A percentile compares a stretch with the other conserved stretches of the same genome.
Conservation (phyloP, 2,888 invertebrate species). For the Charanyca ferruginea region DNA sequence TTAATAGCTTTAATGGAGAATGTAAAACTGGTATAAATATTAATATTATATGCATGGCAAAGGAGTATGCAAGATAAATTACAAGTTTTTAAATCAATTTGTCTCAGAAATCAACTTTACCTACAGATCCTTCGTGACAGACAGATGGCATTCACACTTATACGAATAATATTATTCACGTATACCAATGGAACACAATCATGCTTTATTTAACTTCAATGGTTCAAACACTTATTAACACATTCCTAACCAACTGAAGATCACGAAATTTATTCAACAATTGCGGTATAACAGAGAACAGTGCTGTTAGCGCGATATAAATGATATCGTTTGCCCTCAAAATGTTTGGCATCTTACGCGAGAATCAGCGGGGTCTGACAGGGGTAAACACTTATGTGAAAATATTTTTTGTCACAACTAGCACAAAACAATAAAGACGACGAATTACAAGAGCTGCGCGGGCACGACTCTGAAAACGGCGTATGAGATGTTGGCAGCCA, state of each 20-base stretch:
- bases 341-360: conserved; percentile 74
- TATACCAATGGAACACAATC: conserved; percentile 19
- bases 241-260: conserved; percentile 75
- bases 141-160: conserved; percentile 37
- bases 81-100: conserved; percentile 47
- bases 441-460: conserved; percentile 70
- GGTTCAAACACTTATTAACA: conserved; percentile 77
- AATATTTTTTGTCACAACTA: conserved; percentile 64
- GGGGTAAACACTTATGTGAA: conserved; percentile 56
- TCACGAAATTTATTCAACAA: conserved; percentile 75
- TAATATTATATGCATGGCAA: conserved; percentile 30
- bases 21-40: conserved; percentile 19
- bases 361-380: conserved; percentile 49
- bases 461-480: conserved; percentile 75
- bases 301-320: conserved; percentile 67
- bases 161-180: conserved; percentile 38
- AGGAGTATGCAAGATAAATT: conserved; percentile 30
- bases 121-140: conserved; percentile 40
- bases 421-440: conserved; percentile 71
- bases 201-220: conserved; percentile 26
- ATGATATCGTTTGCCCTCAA: conserved; percentile 71
- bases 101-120: conserved; percentile 39
- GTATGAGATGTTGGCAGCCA: conserved; percentile 85
- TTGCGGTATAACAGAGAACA: conserved; percentile 73
- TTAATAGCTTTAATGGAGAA: conserved; percentile 30